A percentile compares a stretch with the other conserved stretches of the same genome.
These are phyloP conservation scores for Zootoca vivipara DNA, from an alignment of 2,113 vertebrate species.

Conservation along the genomic window DNA sequence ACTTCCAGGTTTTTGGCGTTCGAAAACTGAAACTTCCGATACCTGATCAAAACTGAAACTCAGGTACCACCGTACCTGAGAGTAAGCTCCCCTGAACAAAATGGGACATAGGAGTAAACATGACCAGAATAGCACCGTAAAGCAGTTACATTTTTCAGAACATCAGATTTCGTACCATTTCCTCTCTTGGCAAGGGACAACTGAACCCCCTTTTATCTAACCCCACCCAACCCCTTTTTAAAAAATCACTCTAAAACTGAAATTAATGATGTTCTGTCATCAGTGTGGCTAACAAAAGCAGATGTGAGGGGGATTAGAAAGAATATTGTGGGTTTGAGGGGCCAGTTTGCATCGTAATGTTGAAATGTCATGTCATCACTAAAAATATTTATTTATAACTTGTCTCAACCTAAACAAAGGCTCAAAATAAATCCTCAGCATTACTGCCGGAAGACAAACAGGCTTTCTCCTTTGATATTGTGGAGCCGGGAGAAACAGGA, in stretches of 20 bases:
- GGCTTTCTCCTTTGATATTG: background rate
- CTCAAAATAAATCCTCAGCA: background rate
- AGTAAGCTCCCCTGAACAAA: too few relatives aligned
- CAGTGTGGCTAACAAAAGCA: background rate
- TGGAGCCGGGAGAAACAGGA: background rate
- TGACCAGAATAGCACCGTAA: background rate
- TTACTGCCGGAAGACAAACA: background rate
- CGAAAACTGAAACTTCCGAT: too few relatives aligned
- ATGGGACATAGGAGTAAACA: too few relatives aligned
- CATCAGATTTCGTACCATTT: too few relatives aligned
- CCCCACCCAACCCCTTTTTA: too few relatives aligned
- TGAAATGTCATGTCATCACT: background rate
- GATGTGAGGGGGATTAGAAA: background rate
- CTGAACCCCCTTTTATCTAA: background rate
- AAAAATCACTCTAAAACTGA: background rate
- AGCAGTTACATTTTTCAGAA: background rate
- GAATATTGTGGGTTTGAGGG: background rate
- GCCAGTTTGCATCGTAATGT: background rate
- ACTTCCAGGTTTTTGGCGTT: too few relatives aligned
- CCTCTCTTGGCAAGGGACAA: background rate
- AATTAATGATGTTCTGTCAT: background rate
- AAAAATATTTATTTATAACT: background rate
- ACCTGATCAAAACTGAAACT: too few relatives aligned
- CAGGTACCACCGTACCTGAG: too few relatives aligned
- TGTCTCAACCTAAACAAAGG: background rate